A percentile compares a stretch with the other conserved stretches of the same genome.
phyloP scores from a whole-genome alignment of 1,140 invertebrate species.

The Ditylenchus dipsaci region DNA sequence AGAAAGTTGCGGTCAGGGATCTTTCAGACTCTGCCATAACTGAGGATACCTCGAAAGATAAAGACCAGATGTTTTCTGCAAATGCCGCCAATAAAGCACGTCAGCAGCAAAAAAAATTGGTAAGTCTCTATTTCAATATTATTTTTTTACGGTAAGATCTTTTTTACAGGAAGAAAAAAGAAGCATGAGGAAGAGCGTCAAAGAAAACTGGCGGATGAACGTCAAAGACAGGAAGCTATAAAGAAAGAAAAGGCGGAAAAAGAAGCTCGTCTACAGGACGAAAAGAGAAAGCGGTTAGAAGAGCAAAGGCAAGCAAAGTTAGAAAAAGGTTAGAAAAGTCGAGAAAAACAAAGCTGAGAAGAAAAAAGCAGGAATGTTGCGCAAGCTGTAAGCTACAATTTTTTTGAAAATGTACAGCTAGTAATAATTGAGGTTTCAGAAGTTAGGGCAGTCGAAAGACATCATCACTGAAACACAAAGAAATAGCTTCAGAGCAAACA shows the following conservation, averaged over 20 bases:
- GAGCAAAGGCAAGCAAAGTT: neutral
- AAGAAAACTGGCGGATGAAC: neutral
- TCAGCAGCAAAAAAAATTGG: constrained; percentile 1
- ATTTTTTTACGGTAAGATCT: neutral
- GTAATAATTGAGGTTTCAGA: too few relatives aligned
- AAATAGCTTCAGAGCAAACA: too few relatives aligned
- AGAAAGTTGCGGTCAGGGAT: too few relatives aligned
- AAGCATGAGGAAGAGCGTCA: neutral
- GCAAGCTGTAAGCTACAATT: too few relatives aligned
- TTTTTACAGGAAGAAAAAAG: neutral
- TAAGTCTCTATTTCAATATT: neutral
- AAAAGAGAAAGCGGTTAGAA: neutral
- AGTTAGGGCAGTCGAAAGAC: too few relatives aligned
- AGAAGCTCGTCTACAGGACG: neutral
- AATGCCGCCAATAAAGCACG: neutral
- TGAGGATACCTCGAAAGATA: too few relatives aligned
- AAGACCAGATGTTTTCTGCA: too few relatives aligned
- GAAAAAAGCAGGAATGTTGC: neutral
- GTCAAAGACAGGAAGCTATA: neutral
- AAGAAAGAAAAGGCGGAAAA: neutral
- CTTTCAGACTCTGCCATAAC: too few relatives aligned
- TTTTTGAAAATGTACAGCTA: too few relatives aligned
- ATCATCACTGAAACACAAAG: too few relatives aligned
- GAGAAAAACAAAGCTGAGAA: neutral
- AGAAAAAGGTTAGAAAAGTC: too few relatives aligned